Evolutionary conservation across 2,888 invertebrate genomes (phyloP).

Genomic region (Rhagium mordax): DNA sequence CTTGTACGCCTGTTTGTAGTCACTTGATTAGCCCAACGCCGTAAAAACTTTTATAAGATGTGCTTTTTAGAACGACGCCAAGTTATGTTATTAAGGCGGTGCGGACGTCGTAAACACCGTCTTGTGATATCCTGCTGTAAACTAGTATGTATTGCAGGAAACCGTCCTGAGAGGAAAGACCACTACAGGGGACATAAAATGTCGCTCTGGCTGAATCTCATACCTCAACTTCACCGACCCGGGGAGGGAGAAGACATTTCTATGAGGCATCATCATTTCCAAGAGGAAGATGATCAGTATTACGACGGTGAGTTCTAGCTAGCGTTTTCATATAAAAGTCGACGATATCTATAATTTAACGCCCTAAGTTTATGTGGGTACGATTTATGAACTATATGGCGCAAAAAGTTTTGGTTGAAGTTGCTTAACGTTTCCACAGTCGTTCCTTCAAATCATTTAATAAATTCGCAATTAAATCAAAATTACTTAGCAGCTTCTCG

Average conservation of each 20-base stretch:
- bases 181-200: conserved; percentile 96
- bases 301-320: conserved; percentile 78
- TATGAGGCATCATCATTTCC: conserved; percentile 91
- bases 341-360: not conserved
- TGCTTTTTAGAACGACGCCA: not conserved
- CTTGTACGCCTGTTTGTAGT: no score
- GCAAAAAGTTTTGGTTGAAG: no score
- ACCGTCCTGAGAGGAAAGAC: conserved; percentile 84
- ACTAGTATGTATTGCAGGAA: conserved; percentile 71
- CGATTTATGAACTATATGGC: no score
- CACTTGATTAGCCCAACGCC: not conserved
- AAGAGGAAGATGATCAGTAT: conserved; percentile 84
- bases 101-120: conserved; percentile 14
- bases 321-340: conserved; percentile 16
- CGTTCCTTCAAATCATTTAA: no score
- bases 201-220: conserved; percentile 90
- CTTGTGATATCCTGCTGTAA: conserved; percentile 26
- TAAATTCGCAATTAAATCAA: no score
- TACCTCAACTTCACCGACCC: conserved; percentile 88
- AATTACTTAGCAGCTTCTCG: no score
- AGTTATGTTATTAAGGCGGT: not conserved
- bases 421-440: no score
- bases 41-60: not conserved
- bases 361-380: not conserved
- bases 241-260: conserved; percentile 84